A percentile compares a stretch with the other conserved stretches of the same genome.
phyloP scores from a whole-genome alignment of 2,888 invertebrate species.

The Tryphoninae sp. region DNA sequence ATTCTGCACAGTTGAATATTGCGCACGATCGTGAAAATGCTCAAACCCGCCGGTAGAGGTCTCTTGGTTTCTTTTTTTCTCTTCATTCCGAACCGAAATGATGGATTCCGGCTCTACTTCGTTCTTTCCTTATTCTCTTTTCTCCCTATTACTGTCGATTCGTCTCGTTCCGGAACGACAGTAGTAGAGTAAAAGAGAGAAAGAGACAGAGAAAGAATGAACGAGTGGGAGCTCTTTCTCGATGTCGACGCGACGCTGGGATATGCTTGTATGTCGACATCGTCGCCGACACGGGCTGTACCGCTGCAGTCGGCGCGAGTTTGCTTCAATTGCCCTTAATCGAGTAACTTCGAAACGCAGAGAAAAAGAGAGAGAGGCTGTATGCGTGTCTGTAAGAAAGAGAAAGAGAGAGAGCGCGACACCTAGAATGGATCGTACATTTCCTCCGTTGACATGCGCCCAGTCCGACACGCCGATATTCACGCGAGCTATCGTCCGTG shows the following conservation, averaged over 20 bases:
- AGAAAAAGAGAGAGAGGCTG: conserved; percentile 25
- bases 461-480: conserved; percentile 49
- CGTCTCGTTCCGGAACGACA: conserved; percentile 25
- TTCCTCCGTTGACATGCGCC: conserved; percentile 43
- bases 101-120: conserved; percentile 38
- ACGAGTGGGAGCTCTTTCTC: conserved; percentile 1
- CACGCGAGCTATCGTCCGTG: conserved; percentile 29
- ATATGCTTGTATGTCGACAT: conserved; percentile 16
- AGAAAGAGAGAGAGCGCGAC: conserved; percentile 36
- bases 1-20: conserved; percentile 54
- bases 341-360: conserved; percentile 70
- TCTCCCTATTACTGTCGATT: conserved; percentile 37
- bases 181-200: neutral
- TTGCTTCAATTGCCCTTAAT: conserved; percentile 73
- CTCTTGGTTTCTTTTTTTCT: conserved; percentile 11
- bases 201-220: neutral
- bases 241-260: conserved; percentile 10
- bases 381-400: neutral
- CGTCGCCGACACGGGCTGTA: conserved; percentile 1
- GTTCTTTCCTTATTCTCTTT: conserved; percentile 28
- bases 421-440: conserved; percentile 35
- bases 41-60: conserved; percentile 25
- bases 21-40: conserved; percentile 51
- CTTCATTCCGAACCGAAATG: conserved; percentile 26
- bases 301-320: conserved; percentile 38